Conservation (phyloP, 2,113 vertebrate genomes). For the Oryzias javanicus region DNA sequence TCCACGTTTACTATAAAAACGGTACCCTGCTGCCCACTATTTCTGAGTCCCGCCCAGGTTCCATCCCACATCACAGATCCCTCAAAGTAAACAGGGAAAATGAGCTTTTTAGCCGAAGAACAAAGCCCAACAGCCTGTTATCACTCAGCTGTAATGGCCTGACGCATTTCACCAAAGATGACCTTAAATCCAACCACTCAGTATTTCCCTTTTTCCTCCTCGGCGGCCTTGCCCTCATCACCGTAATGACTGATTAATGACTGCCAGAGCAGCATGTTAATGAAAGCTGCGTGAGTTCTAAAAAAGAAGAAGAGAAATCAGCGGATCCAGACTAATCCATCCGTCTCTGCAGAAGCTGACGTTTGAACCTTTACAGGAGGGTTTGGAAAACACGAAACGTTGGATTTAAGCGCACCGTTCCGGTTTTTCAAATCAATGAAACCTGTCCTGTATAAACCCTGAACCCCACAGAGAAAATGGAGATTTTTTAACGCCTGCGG, state of each 20-base stretch:
- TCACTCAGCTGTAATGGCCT: conserved; percentile 1
- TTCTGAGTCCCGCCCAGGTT: not conserved
- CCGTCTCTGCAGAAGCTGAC: not conserved
- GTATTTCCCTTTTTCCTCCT: conserved; percentile 16
- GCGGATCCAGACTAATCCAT: conserved; percentile 5
- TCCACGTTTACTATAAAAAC: too few relatives aligned
- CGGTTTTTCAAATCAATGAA: not conserved
- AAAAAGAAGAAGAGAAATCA: not conserved
- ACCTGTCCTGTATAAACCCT: too few relatives aligned
- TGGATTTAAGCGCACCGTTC: not conserved
- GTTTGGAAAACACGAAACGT: not conserved
- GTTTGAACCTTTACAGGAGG: not conserved
- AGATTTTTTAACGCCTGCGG: too few relatives aligned
- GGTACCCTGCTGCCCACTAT: too few relatives aligned
- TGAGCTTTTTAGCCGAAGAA: not conserved
- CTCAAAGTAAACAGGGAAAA: conserved; percentile 1
- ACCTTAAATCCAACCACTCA: conserved; percentile 21
- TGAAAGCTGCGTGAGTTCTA: conserved; percentile 4
- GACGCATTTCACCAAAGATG: conserved; percentile 16
- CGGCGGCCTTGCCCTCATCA: conserved; percentile 18
- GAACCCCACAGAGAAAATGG: too few relatives aligned
- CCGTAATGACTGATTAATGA: conserved; percentile 20
- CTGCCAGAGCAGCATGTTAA: not conserved
- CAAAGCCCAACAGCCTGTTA: not conserved
- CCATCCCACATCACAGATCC: not conserved